Evolutionary conservation across 2,113 vertebrate genomes (phyloP).

Genomic region (Eira barbara): DNA sequence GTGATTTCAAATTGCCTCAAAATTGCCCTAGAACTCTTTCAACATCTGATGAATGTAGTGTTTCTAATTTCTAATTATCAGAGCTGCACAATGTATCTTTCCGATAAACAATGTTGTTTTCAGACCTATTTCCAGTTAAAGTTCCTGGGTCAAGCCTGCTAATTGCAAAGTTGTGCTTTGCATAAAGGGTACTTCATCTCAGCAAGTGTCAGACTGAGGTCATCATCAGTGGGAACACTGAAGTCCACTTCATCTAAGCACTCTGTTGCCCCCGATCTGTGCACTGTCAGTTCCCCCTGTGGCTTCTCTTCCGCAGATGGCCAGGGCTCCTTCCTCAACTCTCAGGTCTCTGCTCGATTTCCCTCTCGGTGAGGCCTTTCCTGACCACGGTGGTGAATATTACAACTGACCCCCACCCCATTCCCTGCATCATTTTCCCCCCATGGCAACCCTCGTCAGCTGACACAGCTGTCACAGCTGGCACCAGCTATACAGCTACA

Average conservation of each 20-base stretch:
- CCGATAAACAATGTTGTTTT: slow-evolving; percentile 18
- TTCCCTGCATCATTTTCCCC: not conserved
- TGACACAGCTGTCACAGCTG: not conserved
- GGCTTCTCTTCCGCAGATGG: not conserved
- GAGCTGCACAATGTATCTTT: not conserved
- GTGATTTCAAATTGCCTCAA: not conserved
- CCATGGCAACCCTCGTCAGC: not conserved
- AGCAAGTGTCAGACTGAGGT: not conserved
- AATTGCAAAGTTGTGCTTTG: not conserved
- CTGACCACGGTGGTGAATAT: not conserved
- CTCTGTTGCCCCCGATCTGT: not conserved
- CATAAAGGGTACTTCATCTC: not conserved
- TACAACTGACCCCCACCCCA: not conserved
- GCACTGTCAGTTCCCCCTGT: not conserved
- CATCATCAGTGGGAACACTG: not conserved
- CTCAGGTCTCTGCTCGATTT: not conserved
- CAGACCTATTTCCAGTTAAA: not conserved
- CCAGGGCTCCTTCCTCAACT: not conserved
- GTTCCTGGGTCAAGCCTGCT: not conserved
- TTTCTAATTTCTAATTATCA: slow-evolving; percentile 23
- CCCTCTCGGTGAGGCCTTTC: not conserved
- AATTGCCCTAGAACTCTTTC: not conserved
- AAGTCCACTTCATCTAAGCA: not conserved
- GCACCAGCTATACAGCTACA: not conserved
- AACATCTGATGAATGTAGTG: not conserved